Conservation (phyloP, 30 jellyfish, hydroid and myxozoan genomes). For the Chrysaora quinquecirrha region DNA sequence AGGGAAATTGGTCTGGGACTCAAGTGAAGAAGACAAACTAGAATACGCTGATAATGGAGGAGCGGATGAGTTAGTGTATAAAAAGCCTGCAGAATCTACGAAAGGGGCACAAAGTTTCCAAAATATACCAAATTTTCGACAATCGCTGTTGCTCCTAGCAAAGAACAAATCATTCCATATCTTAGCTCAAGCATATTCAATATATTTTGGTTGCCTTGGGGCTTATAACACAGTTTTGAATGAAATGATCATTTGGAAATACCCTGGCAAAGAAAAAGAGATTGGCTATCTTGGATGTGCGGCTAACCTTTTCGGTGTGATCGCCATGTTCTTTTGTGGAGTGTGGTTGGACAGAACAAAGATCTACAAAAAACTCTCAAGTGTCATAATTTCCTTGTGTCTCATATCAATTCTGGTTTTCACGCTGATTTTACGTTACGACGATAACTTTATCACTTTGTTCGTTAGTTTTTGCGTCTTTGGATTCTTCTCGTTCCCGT, state of each 20-base stretch:
- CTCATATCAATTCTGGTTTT: slow-evolving; percentile 61
- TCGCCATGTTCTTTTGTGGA: slow-evolving; percentile 90
- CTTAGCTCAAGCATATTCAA: slow-evolving; percentile 80
- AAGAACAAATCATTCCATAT: slow-evolving; percentile 68
- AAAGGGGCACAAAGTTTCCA: neutral
- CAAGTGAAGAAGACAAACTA: neutral
- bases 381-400: slow-evolving; percentile 42
- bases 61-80: neutral
- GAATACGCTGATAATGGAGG: neutral
- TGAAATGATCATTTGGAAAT: slow-evolving; percentile 62
- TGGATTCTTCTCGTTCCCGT: slow-evolving; percentile 91
- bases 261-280: slow-evolving; percentile 80
- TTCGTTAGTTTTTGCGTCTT: slow-evolving; percentile 76
- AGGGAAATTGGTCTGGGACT: neutral
- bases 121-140: slow-evolving; percentile 30
- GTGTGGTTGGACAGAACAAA: slow-evolving; percentile 82
- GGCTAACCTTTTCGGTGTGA: slow-evolving; percentile 72
- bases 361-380: slow-evolving; percentile 61
- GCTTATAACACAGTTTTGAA: slow-evolving; percentile 85
- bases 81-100: neutral
- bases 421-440: slow-evolving; percentile 67
- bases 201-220: slow-evolving; percentile 83
- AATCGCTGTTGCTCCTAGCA: slow-evolving; percentile 52
- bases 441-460: slow-evolving; percentile 60
- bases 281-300: slow-evolving; percentile 92